Base-by-base conservation (phyloP, 2,888 invertebrate genomes). In the Steromphala cineraria region DNA sequence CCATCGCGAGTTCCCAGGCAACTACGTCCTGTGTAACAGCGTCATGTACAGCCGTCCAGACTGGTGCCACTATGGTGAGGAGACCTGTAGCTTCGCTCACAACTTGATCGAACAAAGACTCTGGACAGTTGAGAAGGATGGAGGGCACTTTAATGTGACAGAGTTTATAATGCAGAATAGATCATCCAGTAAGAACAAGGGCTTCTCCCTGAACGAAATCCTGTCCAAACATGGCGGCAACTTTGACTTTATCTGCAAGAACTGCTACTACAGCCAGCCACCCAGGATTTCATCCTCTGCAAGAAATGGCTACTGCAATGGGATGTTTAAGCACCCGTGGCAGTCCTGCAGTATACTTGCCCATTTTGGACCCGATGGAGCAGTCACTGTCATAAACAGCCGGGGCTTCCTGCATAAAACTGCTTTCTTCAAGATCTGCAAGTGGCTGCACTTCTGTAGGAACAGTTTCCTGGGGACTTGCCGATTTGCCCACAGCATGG, bases 381-480 rank as follows among this genome's bases (percentile, higher is more conserved):
- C 62, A 19, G 83, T 89, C 36, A 90, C 89, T 0, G 81, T 88
- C 7, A 87, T 92, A 36, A 89, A 88, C 40, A 81, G 82, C 0
- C 79, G 90, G 28, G 89, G 89, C 36, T 91, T 92, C 81, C 79
- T 84, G 19, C 88, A 89, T 81, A 89, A 90, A 81, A 87, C 87
- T 5, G 91, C 92, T 0, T 92, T 89, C 85, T 92, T 90, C 84
- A 88, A 89, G 75, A 87, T 92, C 76, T 92, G 92, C 80, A 88
- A 88, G 67, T 86, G 83, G 81, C 85, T 89, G 56, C 88, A 90
- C 71, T 92, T 85, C 80, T 92, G 92, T 81, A 76, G 81, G 4
- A 84, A 83, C 17, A 79, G 84, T 40, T 75, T 88, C 7, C 84
- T 83, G 67, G 87, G 84, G 2, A 85, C 85, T 15, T 92, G 92